These are phyloP conservation scores for Cynopterus sphinx DNA, from an alignment of 2,797 vertebrate genomes.

Conservation along the genomic window DNA sequence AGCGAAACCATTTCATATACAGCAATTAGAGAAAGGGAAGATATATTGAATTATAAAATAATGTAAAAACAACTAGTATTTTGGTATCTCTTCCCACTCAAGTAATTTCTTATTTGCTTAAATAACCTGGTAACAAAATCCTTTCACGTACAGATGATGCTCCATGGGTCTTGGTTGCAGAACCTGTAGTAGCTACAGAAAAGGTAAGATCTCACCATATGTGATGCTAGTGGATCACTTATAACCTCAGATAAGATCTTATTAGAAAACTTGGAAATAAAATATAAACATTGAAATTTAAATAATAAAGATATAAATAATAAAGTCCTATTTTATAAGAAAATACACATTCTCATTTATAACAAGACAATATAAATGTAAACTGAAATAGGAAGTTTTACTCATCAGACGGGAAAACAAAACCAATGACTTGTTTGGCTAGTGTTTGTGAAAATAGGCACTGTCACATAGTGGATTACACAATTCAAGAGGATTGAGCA, in stretches of 20 bases:
- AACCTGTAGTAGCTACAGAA: not conserved
- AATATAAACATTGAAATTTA: not conserved
- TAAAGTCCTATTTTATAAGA: not conserved
- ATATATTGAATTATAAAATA: not conserved
- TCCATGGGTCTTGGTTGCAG: not conserved
- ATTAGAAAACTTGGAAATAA: not conserved
- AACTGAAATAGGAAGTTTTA: not conserved
- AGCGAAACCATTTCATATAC: not conserved
- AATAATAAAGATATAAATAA: not conserved
- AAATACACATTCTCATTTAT: not conserved
- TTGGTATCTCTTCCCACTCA: not conserved
- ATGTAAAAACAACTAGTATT: not conserved
- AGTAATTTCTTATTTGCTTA: not conserved
- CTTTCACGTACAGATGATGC: not conserved
- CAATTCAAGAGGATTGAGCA: not conserved
- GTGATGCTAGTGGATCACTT: not conserved
- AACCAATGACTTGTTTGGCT: not conserved
- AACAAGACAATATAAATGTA: not conserved
- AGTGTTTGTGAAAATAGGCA: not conserved
- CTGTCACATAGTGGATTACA: not conserved
- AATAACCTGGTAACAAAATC: not conserved
- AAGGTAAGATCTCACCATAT: not conserved
- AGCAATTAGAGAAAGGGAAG: not conserved
- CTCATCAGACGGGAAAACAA: not conserved
- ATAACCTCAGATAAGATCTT: not conserved